phyloP scores from a whole-genome alignment of 2,888 invertebrate genomes.

The Sussaba pulchella region DNA sequence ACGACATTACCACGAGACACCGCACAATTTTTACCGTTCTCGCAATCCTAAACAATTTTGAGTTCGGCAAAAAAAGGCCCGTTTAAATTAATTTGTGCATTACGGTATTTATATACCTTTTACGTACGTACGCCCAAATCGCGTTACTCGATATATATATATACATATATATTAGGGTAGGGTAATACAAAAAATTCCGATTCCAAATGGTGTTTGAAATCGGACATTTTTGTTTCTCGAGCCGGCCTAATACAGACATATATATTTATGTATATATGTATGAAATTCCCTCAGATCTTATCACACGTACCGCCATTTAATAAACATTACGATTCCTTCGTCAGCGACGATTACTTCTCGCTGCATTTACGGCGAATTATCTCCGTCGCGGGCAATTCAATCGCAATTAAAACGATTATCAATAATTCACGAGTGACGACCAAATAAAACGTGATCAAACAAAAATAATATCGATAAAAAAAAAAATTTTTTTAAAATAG shows the following conservation, averaged over 20 bases:
- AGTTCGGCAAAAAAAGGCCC: slow-evolving; percentile 68
- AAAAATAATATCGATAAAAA: too few relatives aligned
- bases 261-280: too few relatives aligned
- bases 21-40: slow-evolving; percentile 43
- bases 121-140: not conserved
- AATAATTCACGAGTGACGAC: too few relatives aligned
- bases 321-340: slow-evolving; percentile 21
- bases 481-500: not conserved
- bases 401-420: too few relatives aligned
- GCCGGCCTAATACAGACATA: too few relatives aligned
- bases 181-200: too few relatives aligned
- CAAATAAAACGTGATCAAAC: too few relatives aligned
- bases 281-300: slow-evolving; percentile 18
- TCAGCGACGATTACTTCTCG: slow-evolving; percentile 18
- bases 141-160: slow-evolving; percentile 16
- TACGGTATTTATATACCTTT: slow-evolving; percentile 18
- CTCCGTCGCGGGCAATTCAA: not conserved
- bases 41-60: slow-evolving; percentile 62
- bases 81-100: slow-evolving; percentile 74
- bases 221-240: too few relatives aligned
- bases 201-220: too few relatives aligned
- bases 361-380: slow-evolving; percentile 3
- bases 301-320: slow-evolving; percentile 38
- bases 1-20: slow-evolving; percentile 29
- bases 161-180: too few relatives aligned